Evolutionary conservation across 2,888 invertebrate species (phyloP).

Genomic region (Escarpia spicata): DNA sequence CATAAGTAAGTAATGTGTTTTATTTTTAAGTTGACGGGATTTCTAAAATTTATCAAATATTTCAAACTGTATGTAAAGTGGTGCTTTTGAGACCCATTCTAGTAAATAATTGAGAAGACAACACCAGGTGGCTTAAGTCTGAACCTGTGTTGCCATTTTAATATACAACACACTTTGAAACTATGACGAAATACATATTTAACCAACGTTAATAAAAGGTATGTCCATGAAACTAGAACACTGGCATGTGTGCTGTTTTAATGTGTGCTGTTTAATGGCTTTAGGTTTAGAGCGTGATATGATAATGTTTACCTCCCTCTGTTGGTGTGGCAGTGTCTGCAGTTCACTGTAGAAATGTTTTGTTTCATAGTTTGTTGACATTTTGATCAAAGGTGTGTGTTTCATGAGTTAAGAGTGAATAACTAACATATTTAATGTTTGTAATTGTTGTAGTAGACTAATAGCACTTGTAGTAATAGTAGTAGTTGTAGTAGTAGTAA

Average conservation of each 20-base stretch:
- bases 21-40: background rate
- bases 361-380: background rate
- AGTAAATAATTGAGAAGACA: background rate
- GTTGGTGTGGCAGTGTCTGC: too few relatives aligned
- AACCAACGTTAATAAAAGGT: background rate
- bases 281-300: background rate
- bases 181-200: background rate
- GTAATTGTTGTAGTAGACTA: background rate
- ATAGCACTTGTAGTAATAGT: background rate
- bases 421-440: background rate
- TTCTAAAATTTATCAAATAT: background rate
- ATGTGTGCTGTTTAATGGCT: background rate
- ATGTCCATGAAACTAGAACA: background rate
- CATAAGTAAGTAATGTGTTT: too few relatives aligned
- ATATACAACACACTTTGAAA: background rate
- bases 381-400: background rate
- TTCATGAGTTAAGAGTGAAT: background rate
- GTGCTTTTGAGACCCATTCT: background rate
- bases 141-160: background rate
- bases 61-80: background rate
- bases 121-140: too few relatives aligned
- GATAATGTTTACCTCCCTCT: background rate
- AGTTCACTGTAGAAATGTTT: background rate
- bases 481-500: conserved; percentile 25
- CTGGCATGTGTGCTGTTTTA: background rate